Evolutionary conservation across 2,888 invertebrate species (phyloP).

Genomic region (Drosophila melanosoma): DNA sequence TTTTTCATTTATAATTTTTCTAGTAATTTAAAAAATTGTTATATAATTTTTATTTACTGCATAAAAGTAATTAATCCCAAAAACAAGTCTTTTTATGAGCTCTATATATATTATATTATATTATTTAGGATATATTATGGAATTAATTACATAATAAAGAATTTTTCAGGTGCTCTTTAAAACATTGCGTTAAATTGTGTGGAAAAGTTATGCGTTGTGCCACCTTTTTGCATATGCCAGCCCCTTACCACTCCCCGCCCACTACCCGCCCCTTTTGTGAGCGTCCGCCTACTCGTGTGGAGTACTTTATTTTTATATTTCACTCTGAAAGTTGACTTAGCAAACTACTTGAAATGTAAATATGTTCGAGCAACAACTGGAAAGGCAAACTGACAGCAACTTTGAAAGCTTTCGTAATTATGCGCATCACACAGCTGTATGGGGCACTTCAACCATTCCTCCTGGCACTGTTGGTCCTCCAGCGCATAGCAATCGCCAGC

Average conservation of each 20-base stretch:
- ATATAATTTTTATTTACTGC: background rate
- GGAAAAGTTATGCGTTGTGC: constrained; percentile 69
- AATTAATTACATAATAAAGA: background rate
- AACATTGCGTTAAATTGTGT: constrained; percentile 68
- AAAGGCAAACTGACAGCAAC: constrained; percentile 64
- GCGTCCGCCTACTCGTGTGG: constrained; percentile 24
- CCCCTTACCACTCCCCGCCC: background rate
- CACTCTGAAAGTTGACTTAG: constrained; percentile 65
- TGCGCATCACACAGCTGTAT: constrained; percentile 54
- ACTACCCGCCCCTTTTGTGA: too few relatives aligned
- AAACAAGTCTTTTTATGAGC: background rate
- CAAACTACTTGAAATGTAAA: constrained; percentile 76
- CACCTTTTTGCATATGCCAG: background rate
- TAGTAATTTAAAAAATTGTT: background rate
- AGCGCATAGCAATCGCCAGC: constrained; percentile 1
- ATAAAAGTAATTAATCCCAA: too few relatives aligned
- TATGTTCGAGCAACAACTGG: constrained; percentile 61
- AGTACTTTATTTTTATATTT: constrained; percentile 47
- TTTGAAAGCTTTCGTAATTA: constrained; percentile 69
- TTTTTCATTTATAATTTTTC: background rate
- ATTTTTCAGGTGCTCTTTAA: constrained; percentile 29
- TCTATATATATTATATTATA: too few relatives aligned
- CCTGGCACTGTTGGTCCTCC: constrained; percentile 23
- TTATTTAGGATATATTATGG: constrained; percentile 21
- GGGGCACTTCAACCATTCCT: constrained; percentile 19